A percentile compares a stretch with the other conserved stretches of the same genome.
These are phyloP conservation scores for Campylomormyrus tamandua DNA, from an alignment of 2,113 vertebrate genomes.

Conservation along the genomic window DNA sequence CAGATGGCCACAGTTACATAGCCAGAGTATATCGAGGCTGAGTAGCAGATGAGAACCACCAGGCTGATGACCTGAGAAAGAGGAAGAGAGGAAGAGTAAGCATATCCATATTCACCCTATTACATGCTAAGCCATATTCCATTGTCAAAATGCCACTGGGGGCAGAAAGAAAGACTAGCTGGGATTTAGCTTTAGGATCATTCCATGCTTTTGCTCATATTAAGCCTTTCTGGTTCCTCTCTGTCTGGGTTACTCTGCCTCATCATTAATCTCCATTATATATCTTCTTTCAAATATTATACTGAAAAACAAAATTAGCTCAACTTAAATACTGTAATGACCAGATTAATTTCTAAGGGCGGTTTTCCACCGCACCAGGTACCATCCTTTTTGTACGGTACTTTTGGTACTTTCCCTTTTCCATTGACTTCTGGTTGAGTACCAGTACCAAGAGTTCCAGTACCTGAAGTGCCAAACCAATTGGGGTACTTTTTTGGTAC, in stretches of 20 bases:
- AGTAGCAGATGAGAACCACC: conserved; percentile 62
- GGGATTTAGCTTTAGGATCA: not conserved
- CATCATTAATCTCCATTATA: not conserved
- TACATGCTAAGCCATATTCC: not conserved
- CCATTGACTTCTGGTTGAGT: not conserved
- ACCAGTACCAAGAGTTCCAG: not conserved
- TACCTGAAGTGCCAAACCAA: not conserved
- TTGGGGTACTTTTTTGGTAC: too few relatives aligned
- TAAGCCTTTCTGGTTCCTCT: not conserved
- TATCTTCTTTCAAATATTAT: not conserved
- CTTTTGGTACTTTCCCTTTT: not conserved
- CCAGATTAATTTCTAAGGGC: not conserved
- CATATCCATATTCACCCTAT: not conserved
- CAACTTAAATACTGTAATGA: not conserved
- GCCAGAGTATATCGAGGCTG: conserved; percentile 43
- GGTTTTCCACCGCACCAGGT: not conserved
- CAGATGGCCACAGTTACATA: conserved; percentile 49
- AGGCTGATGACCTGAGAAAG: conserved; percentile 46
- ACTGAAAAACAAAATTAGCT: not conserved
- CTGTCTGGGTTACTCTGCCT: not conserved
- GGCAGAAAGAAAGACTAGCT: not conserved
- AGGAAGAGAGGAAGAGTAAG: not conserved
- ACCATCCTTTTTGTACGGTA: not conserved
- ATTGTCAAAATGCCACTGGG: not conserved
- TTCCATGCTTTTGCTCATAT: not conserved